Conservation (phyloP, 2,888 invertebrate species). For the Limnephilus rhombicus region DNA sequence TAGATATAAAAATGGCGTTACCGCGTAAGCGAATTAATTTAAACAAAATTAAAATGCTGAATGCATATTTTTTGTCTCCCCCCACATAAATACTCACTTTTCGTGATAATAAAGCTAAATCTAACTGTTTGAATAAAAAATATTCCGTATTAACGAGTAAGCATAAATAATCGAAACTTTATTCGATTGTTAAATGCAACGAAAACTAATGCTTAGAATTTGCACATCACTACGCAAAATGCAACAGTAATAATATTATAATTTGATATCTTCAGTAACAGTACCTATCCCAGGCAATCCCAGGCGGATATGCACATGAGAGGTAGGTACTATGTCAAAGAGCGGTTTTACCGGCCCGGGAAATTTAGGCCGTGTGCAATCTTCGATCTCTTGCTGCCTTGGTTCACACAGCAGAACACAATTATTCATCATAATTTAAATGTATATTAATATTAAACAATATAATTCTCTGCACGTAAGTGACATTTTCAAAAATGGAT, state of each 20-base stretch:
- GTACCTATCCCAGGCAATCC: neutral
- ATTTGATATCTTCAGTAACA: neutral
- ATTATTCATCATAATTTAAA: neutral
- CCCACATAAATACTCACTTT: too few species aligned
- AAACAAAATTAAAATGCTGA: too few species aligned
- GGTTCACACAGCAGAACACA: neutral
- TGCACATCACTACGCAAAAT: neutral
- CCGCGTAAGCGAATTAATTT: too few species aligned
- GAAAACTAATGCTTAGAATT: neutral
- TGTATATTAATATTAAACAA: neutral
- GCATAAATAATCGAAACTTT: neutral
- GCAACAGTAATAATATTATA: neutral
- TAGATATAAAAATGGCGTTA: too few species aligned
- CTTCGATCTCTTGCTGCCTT: neutral
- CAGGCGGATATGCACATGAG: neutral
- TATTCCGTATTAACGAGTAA: too few species aligned
- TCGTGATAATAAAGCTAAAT: too few species aligned
- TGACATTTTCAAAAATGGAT: neutral
- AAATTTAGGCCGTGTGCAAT: constrained; percentile 9
- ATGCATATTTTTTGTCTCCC: too few species aligned
- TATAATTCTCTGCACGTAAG: neutral
- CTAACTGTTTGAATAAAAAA: too few species aligned
- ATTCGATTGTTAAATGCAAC: neutral
- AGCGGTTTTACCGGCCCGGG: constrained; percentile 11
- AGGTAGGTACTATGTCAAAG: neutral